Conservation (phyloP, 2,797 vertebrate species). For the Sciurus vulgaris region DNA sequence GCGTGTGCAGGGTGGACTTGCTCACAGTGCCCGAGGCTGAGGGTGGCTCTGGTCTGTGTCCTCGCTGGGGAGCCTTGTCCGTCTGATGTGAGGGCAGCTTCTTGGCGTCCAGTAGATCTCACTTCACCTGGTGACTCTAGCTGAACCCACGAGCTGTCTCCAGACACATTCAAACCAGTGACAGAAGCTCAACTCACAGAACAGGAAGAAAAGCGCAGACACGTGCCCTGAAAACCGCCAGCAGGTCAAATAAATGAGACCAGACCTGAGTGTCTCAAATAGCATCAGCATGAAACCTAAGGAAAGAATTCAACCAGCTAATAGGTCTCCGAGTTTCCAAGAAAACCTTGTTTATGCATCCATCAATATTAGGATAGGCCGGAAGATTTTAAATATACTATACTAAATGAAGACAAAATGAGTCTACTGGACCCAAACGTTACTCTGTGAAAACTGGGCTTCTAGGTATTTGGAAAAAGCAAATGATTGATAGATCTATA, state of each 20-base stretch:
- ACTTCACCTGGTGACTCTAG: constrained; percentile 51
- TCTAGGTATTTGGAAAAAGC: constrained; percentile 14
- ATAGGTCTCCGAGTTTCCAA: constrained; percentile 40
- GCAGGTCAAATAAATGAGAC: constrained; percentile 36
- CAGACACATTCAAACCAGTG: constrained; percentile 66
- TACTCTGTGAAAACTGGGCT: neutral
- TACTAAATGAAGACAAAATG: neutral
- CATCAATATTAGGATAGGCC: neutral
- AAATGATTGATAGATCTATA: neutral
- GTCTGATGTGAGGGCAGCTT: constrained; percentile 63
- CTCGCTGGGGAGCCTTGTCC: neutral
- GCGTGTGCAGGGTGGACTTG: too few relatives aligned
- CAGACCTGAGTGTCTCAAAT: constrained; percentile 42
- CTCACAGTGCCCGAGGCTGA: too few relatives aligned
- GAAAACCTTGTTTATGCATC: neutral
- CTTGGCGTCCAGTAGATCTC: constrained; percentile 44
- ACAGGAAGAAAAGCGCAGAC: neutral
- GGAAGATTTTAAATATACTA: neutral
- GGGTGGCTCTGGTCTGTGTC: neutral
- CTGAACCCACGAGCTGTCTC: neutral
- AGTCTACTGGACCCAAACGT: neutral
- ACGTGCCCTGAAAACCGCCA: constrained; percentile 40
- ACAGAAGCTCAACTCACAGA: constrained; percentile 39
- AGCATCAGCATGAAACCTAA: constrained; percentile 52
- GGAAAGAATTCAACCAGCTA: constrained; percentile 39